Conservation (phyloP, 1,140 invertebrate genomes). For the Laupala kohalensis region DNA sequence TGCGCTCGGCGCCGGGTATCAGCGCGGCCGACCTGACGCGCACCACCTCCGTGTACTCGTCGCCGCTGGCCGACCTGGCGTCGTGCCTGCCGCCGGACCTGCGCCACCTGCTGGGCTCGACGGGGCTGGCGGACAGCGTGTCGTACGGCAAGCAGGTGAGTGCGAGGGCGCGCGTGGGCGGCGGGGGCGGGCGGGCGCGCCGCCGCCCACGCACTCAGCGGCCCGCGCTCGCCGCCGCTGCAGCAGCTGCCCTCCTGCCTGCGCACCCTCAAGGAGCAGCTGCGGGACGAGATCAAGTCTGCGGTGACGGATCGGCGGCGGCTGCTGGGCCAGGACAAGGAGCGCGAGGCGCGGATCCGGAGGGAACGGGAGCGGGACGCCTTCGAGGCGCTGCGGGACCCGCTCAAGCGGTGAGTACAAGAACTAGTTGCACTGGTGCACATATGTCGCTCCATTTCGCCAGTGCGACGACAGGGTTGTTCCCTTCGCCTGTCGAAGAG, state of each 20-base stretch:
- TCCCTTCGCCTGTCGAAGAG: too few species aligned
- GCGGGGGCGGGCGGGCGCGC: too few species aligned
- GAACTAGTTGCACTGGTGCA: too few species aligned
- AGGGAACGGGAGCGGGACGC: slow-evolving; percentile 27
- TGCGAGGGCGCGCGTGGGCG: background rate
- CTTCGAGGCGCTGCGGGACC: slow-evolving; percentile 22
- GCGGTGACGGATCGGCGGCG: slow-evolving; percentile 29
- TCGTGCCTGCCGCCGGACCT: slow-evolving; percentile 34
- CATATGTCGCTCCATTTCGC: too few species aligned
- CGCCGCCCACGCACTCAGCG: background rate
- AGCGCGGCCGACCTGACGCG: slow-evolving; percentile 23
- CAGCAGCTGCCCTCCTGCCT: slow-evolving; percentile 34
- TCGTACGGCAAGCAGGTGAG: slow-evolving; percentile 12
- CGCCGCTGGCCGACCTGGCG: slow-evolving; percentile 25
- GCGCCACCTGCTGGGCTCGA: slow-evolving; percentile 27
- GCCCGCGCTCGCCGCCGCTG: background rate
- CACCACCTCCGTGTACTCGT: slow-evolving; percentile 12
- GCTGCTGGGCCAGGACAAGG: slow-evolving; percentile 19
- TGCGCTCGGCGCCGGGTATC: slow-evolving; percentile 14
- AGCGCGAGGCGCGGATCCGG: slow-evolving; percentile 20
- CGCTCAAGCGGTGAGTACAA: slow-evolving; percentile 18
- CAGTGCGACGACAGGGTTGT: too few species aligned
- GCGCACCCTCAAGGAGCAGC: slow-evolving; percentile 36
- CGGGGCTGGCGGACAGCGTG: slow-evolving; percentile 3
- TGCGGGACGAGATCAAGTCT: slow-evolving; percentile 40